Conservation (phyloP, 2,888 invertebrate genomes). For the Drosophila multiciliata region DNA sequence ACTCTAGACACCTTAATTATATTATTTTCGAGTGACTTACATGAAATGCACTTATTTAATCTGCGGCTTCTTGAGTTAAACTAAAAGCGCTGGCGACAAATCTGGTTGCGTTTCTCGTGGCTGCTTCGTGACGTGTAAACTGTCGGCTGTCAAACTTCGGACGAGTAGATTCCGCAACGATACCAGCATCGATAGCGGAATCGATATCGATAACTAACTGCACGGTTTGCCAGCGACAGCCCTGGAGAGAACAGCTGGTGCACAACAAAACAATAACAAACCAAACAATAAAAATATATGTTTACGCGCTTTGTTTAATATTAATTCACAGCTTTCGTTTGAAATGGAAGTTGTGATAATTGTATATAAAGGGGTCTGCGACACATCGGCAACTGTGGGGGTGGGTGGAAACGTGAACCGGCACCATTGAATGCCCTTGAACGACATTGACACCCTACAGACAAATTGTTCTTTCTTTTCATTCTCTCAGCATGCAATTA, state of each 20-base stretch:
- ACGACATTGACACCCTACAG: slow-evolving; percentile 75
- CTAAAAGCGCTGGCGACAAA: slow-evolving; percentile 39
- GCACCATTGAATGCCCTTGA: slow-evolving; percentile 64
- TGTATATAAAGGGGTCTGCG: neutral
- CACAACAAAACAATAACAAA: slow-evolving; percentile 53
- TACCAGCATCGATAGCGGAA: slow-evolving; percentile 24
- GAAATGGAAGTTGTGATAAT: neutral
- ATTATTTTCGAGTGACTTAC: slow-evolving; percentile 55
- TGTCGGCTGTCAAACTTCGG: slow-evolving; percentile 81
- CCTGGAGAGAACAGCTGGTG: slow-evolving; percentile 43
- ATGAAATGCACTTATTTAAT: slow-evolving; percentile 46
- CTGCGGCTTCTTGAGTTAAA: slow-evolving; percentile 47
- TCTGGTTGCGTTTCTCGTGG: slow-evolving; percentile 65
- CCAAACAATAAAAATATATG: slow-evolving; percentile 28
- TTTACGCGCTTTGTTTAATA: slow-evolving; percentile 5
- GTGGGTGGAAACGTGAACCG: slow-evolving; percentile 37
- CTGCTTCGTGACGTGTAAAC: slow-evolving; percentile 82
- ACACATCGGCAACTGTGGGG: neutral
- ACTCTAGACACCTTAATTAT: neutral
- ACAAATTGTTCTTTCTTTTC: neutral
- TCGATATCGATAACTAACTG: slow-evolving; percentile 3
- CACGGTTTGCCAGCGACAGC: slow-evolving; percentile 6
- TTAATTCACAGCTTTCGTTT: neutral
- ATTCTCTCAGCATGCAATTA: slow-evolving; percentile 1
- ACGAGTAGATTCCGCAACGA: slow-evolving; percentile 24